Conservation (phyloP, 2,113 vertebrate species). For the Tragulus kanchil region DNA sequence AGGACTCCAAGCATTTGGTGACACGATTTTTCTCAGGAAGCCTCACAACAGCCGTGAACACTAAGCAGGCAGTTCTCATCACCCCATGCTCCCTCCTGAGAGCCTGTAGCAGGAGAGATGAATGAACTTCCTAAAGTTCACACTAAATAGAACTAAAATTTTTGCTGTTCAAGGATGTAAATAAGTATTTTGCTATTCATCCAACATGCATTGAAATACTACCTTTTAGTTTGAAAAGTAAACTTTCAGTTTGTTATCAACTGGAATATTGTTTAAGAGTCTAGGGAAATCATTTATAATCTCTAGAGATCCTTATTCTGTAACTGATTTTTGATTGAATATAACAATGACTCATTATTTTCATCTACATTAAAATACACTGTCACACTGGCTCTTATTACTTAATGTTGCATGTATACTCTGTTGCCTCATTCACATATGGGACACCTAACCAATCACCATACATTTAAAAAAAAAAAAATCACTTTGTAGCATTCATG, state of each 20-base stretch:
- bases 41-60: not conserved
- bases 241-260: not conserved
- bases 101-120: not conserved
- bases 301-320: not conserved
- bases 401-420: not conserved
- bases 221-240: not conserved
- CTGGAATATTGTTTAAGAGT: not conserved
- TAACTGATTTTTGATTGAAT: not conserved
- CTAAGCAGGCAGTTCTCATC: not conserved
- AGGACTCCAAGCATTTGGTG: not conserved
- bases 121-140: not conserved
- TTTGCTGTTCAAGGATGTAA: not conserved
- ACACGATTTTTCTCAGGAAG: not conserved
- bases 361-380: not conserved
- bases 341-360: not conserved
- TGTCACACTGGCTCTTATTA: not conserved
- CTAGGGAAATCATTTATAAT: not conserved
- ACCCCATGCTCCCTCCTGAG: not conserved
- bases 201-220: not conserved
- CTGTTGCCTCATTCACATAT: not conserved
- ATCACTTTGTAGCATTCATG: not conserved
- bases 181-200: not conserved
- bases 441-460: not conserved
- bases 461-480: not conserved
- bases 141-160: not conserved